Evolutionary conservation across 2,113 vertebrate species (phyloP).

Genomic region (Gorsachius goisagi): DNA sequence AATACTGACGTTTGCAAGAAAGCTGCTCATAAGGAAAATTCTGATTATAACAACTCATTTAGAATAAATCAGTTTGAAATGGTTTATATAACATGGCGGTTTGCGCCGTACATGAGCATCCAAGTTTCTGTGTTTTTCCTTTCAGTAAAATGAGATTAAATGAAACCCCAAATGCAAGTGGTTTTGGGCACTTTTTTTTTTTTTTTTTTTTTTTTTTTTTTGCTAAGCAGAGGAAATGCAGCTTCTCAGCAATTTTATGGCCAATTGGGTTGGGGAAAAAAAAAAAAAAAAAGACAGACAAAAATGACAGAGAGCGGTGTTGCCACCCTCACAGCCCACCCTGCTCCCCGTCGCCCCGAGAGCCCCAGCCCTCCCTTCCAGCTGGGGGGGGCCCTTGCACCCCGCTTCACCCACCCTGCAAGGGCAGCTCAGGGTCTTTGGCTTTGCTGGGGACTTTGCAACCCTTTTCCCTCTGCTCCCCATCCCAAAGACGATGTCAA

Average conservation of each 20-base stretch:
- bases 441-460: neutral
- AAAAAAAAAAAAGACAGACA: neutral
- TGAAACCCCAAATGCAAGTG: conserved; percentile 52
- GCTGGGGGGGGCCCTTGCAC: neutral
- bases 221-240: conserved; percentile 33
- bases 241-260: conserved; percentile 52
- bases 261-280: neutral
- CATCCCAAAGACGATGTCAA: fast-evolving
- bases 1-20: conserved; percentile 70
- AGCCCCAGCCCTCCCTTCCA: neutral
- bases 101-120: neutral
- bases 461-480: neutral
- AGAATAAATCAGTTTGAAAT: conserved; percentile 68
- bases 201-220: neutral
- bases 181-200: neutral
- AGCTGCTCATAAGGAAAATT: conserved; percentile 64
- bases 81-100: conserved; percentile 32
- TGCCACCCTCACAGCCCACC: neutral
- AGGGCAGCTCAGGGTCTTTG: neutral
- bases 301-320: neutral
- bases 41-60: conserved; percentile 70
- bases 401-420: fast-evolving
- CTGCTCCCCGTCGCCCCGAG: fast-evolving
- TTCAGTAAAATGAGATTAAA: conserved; percentile 53
- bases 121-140: conserved; percentile 35